phyloP scores from a whole-genome alignment of 2,113 vertebrate genomes.

The Bolborhynchus lineola region DNA sequence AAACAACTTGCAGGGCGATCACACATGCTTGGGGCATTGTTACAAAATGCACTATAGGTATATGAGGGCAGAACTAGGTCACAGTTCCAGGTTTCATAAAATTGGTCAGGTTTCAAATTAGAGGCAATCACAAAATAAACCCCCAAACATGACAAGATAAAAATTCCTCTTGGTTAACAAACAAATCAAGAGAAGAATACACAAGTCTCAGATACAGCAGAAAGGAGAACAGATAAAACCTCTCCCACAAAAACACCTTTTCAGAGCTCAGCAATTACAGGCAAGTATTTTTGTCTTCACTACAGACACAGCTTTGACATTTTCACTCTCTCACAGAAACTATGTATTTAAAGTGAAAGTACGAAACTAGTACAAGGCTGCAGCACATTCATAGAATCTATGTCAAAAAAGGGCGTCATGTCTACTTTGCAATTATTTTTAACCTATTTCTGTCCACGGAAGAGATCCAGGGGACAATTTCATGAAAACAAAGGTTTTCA shows the following conservation, averaged over 20 bases:
- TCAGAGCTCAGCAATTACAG: not conserved
- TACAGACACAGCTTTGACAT: slow-evolving; percentile 23
- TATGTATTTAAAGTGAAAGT: not conserved
- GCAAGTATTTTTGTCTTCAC: slow-evolving; percentile 17
- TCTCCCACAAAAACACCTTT: not conserved
- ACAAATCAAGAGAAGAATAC: not conserved
- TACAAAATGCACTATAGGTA: not conserved
- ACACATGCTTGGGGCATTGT: accelerated
- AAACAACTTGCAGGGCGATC: not conserved
- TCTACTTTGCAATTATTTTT: not conserved
- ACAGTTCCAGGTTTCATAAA: not conserved
- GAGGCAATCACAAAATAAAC: not conserved
- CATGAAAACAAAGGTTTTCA: not conserved
- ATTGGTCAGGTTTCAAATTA: not conserved
- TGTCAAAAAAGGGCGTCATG: not conserved
- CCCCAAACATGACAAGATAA: not conserved
- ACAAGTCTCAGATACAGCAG: not conserved
- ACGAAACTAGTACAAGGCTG: not conserved
- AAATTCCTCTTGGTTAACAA: not conserved
- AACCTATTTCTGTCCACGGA: not conserved
- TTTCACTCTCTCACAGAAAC: not conserved
- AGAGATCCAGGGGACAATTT: not conserved
- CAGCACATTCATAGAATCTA: not conserved
- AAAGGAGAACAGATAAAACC: not conserved
- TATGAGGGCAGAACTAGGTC: not conserved